These are phyloP conservation scores for Dipodomys merriami DNA, from an alignment of 2,113 vertebrate species.

Conservation along the genomic window DNA sequence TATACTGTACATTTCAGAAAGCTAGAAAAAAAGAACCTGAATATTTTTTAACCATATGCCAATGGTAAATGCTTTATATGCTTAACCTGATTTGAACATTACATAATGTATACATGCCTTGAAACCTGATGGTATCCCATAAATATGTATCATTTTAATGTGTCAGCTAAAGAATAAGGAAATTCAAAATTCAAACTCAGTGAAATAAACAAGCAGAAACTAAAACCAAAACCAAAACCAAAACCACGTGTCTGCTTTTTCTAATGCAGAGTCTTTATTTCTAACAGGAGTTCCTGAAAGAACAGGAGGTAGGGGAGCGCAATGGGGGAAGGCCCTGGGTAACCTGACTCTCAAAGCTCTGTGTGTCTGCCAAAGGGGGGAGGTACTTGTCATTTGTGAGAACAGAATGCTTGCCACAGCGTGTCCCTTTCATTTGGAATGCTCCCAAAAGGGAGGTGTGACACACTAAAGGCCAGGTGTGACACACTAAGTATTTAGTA, in stretches of 20 bases:
- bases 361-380: not conserved
- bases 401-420: not conserved
- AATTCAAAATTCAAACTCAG: too few relatives aligned
- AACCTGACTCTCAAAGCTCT: not conserved
- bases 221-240: too few relatives aligned
- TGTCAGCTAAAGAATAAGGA: not conserved
- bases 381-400: not conserved
- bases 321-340: accelerated
- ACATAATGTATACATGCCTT: not conserved
- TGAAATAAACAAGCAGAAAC: not conserved
- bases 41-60: not conserved
- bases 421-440: not conserved
- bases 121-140: not conserved
- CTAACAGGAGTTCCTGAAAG: not conserved
- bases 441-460: not conserved
- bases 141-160: not conserved
- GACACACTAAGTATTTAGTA: too few relatives aligned
- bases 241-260: not conserved
- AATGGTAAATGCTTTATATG: not conserved
- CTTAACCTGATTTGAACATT: not conserved
- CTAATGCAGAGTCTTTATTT: not conserved
- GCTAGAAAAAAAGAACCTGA: not conserved
- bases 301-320: not conserved
- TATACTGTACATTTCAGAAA: not conserved
- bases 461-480: not conserved